Base-by-base conservation (phyloP, 2,888 invertebrate species). In the Ypsolopha sequella region DNA sequence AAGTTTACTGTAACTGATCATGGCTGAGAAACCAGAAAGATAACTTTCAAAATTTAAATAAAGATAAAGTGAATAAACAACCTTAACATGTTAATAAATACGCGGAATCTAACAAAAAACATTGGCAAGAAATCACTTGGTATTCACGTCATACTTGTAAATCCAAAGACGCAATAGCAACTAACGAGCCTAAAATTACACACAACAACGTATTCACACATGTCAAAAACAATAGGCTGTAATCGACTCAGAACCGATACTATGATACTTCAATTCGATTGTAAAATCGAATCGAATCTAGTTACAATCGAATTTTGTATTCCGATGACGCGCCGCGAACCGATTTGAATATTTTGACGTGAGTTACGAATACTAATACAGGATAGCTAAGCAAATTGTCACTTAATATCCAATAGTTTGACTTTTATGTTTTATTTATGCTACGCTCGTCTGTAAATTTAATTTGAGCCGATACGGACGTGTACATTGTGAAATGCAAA, bases 321-420 rank as follows among this genome's bases (percentile, higher is more conserved):
- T 77, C 80, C 66, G 63, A 66, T 70, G 71, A 72, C 76, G 71
- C 64, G 59, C 63, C 68, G 68, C 76, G 68, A 75, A 74, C 75
- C 73, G 66, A 82, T 85, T 82, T 81, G 81, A 84, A 84, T 85
- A 81, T 77, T 76, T 76, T 69, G 73, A 73, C 68, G 67, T 70
- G 66, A 66, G 64, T 63, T 54, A 58, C 64, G 80, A 73, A 79
- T 80, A 76, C 76, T 80, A 78, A 80, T 76, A 65, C 62, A 58
- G 59, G 24, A 70, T 73, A 77, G 78, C 78, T 80, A 76, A 79
- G 76, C 77, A 71, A 75, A 77, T 76, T 76, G 76, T 79, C 70
- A 69, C 73, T 76, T 70, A 67, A 67, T 65, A 50, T 41, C 50
- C 9, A 59, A 54, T 57, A 51, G 48, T 36, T 38, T 39, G 43